Percentiles rank a stretch among this genome's conserved stretches.
phyloP scores from a whole-genome alignment of 2,797 vertebrate species.

The Crenichthys baileyi region DNA sequence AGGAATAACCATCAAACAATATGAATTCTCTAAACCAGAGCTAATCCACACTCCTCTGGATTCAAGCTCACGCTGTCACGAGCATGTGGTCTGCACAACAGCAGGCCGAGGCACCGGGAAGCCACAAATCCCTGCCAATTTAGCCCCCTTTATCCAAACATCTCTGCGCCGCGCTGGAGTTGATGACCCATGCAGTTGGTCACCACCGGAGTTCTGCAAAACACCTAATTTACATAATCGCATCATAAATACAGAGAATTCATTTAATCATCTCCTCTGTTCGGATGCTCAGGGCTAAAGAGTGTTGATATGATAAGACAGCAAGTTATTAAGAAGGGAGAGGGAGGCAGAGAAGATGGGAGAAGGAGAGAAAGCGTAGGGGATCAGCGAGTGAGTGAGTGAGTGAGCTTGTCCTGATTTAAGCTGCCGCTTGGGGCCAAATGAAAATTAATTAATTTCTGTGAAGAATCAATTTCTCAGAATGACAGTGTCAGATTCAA shows the following conservation, averaged over 20 bases:
- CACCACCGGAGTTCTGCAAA: conserved; percentile 90
- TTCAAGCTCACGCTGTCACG: conserved; percentile 70
- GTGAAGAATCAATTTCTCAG: conserved; percentile 99
- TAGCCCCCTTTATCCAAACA: conserved; percentile 72
- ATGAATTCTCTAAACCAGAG: conserved; percentile 66
- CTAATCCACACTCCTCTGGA: conserved; percentile 73
- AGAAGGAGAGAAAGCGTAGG: conserved; percentile 70
- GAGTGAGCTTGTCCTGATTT: conserved; percentile 92
- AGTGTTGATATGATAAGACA: conserved; percentile 99
- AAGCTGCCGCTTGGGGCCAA: conserved; percentile 99
- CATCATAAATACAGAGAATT: conserved; percentile 98
- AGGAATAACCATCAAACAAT: conserved; percentile 77
- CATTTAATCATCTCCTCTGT: conserved; percentile 99
- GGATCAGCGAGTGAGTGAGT: conserved; percentile 78
- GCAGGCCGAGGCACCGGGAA: conserved; percentile 68
- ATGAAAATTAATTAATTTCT: conserved; percentile 99
- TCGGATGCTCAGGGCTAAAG: conserved; percentile 92
- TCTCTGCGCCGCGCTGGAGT: conserved; percentile 65
- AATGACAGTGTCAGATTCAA: conserved; percentile 96
- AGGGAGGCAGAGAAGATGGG: conserved; percentile 66
- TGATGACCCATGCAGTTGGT: conserved; percentile 96
- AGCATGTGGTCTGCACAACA: conserved; percentile 68
- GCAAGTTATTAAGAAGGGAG: conserved; percentile 81
- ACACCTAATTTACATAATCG: conserved; percentile 98
- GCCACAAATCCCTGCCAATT: conserved; percentile 75